Base-by-base conservation (phyloP, 2,797 vertebrate species). In the Mormyrus proboscirostris region DNA sequence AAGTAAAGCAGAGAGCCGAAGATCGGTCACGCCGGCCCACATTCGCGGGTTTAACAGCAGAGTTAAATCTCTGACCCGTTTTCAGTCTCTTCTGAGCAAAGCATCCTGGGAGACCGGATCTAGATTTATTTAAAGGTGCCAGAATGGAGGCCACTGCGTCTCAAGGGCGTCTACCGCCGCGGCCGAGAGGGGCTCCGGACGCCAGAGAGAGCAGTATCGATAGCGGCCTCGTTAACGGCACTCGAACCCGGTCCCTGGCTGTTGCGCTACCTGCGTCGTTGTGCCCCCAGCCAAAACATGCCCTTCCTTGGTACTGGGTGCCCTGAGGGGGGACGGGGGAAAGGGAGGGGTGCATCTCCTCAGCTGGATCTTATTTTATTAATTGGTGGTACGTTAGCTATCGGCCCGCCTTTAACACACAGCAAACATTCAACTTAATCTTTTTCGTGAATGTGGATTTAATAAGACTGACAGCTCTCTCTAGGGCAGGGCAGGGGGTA, bases 371-470 rank as follows among this genome's bases (percentile, higher is more conserved):
- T 90, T 86, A 91, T 90, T 86, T 87, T 92, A 93, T 93, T 95
- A 96, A 95, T 96, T 95, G 95, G 94, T 93, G 91, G 88, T 89
- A 93, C 91, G 92, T 93, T 95, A 95, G 95, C 95, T 95, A 93
- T 89, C 89, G 53, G 91, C 92, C 90, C 73, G 89, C 88, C 90
- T 82, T 91, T 93, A 3, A 91, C 94, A 91, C 94, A 95, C 95
- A 95, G 82, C 88, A 33, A 57, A 49, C 0, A 47, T 38, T 91
- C 92, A 53, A 88, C 92, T 89, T 89, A 90, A 88, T 90, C 57
- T 92, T 29, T 86, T 89, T 86, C 2, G 29, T 50, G 9, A 51
- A 89, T 57, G 49, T 10, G 62, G 62, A 50, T 53, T 25, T 50
- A 86, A 51, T 62, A 76, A 87, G 16, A 76, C 55, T 25, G 49